phyloP scores from a whole-genome alignment of 1,140 invertebrate genomes.

The Listronotus oregonensis region DNA sequence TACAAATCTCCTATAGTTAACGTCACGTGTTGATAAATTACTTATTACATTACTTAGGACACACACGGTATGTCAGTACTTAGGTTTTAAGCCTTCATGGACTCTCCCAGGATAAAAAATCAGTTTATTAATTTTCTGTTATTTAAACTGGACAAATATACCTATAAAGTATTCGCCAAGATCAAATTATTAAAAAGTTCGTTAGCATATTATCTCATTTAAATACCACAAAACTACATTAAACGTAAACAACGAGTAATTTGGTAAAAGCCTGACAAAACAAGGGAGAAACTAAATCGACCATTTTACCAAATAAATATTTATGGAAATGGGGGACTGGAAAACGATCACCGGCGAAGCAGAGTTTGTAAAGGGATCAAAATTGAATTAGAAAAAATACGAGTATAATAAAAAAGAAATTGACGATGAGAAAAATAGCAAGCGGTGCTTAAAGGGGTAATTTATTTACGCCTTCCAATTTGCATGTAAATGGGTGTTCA shows the following conservation, averaged over 20 bases:
- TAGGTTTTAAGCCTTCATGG: too few relatives aligned
- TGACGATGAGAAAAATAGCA: not conserved
- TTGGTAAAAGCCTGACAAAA: not conserved
- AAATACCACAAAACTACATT: slow-evolving; percentile 7
- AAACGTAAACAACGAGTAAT: slow-evolving; percentile 10
- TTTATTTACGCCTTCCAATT: too few relatives aligned
- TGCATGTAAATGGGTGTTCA: too few relatives aligned
- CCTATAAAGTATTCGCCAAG: too few relatives aligned
- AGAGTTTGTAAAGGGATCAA: not conserved
- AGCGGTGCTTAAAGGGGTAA: slow-evolving; percentile 2
- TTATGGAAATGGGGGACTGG: slow-evolving; percentile 4
- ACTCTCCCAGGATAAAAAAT: too few relatives aligned
- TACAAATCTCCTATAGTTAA: too few relatives aligned
- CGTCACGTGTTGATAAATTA: too few relatives aligned
- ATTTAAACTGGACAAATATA: too few relatives aligned
- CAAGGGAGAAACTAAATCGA: slow-evolving; percentile 6
- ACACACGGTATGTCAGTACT: too few relatives aligned
- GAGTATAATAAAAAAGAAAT: slow-evolving; percentile 8
- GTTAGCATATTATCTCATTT: not conserved
- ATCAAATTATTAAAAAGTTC: too few relatives aligned
- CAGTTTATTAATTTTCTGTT: too few relatives aligned
- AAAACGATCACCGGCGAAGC: slow-evolving; percentile 5
- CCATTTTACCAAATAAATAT: slow-evolving; percentile 13
- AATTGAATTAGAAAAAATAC: slow-evolving; percentile 15
- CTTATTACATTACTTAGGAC: too few relatives aligned